Percentiles rank a stretch among this genome's conserved stretches.
Conservation (phyloP, 2,113 vertebrate genomes). For the Thunnus thynnus region DNA sequence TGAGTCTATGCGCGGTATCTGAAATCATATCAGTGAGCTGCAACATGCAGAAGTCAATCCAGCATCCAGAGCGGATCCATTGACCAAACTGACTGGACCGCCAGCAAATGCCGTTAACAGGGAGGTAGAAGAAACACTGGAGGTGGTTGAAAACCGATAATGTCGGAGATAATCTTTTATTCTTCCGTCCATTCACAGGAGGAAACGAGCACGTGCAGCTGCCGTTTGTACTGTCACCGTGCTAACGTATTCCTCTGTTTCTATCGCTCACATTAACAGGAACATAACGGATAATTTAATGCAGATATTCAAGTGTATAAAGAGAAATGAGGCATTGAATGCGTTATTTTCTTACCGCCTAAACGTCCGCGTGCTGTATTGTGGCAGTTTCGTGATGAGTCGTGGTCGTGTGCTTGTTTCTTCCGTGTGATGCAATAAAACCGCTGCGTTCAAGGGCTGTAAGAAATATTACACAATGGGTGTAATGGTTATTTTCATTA, state of each 20-base stretch:
- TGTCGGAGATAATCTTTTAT: background rate
- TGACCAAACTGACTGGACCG: slow-evolving; percentile 5
- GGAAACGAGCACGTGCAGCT: slow-evolving; percentile 31
- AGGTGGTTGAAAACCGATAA: background rate
- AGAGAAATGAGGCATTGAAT: background rate
- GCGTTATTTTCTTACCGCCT: fast-evolving
- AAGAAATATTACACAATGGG: too few species aligned
- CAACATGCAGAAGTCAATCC: background rate
- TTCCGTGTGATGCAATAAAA: slow-evolving; percentile 63
- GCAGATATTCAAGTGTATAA: background rate
- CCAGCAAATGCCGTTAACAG: too few species aligned
- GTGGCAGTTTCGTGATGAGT: background rate
- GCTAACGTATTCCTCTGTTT: background rate
- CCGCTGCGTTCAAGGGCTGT: slow-evolving; percentile 14
- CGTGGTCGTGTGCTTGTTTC: background rate
- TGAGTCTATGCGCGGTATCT: too few species aligned
- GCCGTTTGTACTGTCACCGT: too few species aligned
- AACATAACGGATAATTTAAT: background rate
- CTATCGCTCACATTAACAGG: fast-evolving
- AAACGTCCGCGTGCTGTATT: too few species aligned
- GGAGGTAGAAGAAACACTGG: background rate
- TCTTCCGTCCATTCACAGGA: background rate
- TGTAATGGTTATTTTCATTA: too few species aligned
- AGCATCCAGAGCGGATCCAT: background rate
- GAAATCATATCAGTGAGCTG: background rate